Evolutionary conservation across 2,797 vertebrate species (phyloP), one percentile per base, ranked within the genome.

Genomic region (Danionella dracula): DNA sequence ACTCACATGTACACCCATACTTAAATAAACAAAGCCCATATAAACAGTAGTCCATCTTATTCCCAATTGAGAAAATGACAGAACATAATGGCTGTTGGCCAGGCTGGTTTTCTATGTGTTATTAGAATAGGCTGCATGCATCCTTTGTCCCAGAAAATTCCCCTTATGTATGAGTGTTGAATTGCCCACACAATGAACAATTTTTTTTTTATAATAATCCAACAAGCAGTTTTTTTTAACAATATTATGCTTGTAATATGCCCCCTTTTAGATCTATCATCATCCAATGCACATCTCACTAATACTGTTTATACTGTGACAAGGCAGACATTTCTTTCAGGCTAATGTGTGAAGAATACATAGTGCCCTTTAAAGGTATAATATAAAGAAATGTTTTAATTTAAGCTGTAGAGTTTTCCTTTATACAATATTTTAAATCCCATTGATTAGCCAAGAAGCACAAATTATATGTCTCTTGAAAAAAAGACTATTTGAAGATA

Each of bases 201-300:
- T 23, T 23, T 53, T 66, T 49, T n/a, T 57, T n/a, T n/a, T n/a
- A n/a, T n/a, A n/a, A n/a, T 49, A 32, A 68, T 59, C 54, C 23
- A 58, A 34, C 61, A 45, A 41, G 53, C 74, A 38, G 63, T 54
- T 4, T 55, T 71, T 73, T 53, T 41, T 68, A 27, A 73, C 59
- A 64, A 76, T 70, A 61, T n/a, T n/a, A 48, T 56, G 51, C 53
- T 53, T 55, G 38, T 76, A 70, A n/a, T n/a, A 73, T 54, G 59
- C 41, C 54, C 59, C 23, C 62, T 37, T 61, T 49, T 61, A 69
- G 62, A 66, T 21, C 15, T 40, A 42, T 62, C 68, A 71, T 68
- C 46, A 40, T 71, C 64, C 57, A 45, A 62, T 9, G 50, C 38
- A 34, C 58, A 73, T 67, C 53, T 64, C 53, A n/a, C 46, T 73